phyloP scores from a whole-genome alignment of 64 coral and sea anemone species.

The Porites australiensis region DNA sequence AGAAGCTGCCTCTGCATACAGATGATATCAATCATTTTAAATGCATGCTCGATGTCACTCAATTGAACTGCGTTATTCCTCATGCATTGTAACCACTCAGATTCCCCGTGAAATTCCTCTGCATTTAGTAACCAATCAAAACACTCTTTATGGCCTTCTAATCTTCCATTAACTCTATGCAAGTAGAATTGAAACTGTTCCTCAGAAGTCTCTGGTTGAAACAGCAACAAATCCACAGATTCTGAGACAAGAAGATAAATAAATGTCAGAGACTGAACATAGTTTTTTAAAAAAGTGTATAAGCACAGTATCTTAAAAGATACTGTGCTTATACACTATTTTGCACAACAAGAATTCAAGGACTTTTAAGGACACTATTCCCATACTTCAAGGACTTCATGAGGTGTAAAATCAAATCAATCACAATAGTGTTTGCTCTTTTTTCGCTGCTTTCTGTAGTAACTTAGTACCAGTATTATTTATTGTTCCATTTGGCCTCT shows the following conservation, averaged over 20 bases:
- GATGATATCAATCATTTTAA: slow-evolving; percentile 88
- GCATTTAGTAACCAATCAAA: slow-evolving; percentile 84
- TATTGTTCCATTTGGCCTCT: too few species aligned
- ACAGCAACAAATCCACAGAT: slow-evolving; percentile 60
- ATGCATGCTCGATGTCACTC: slow-evolving; percentile 33
- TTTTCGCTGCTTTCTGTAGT: too few species aligned
- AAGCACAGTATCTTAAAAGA: too few species aligned
- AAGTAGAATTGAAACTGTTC: slow-evolving; percentile 67
- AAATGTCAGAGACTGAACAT: too few species aligned
- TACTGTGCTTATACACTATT: too few species aligned
- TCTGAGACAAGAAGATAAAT: not conserved
- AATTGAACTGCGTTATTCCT: slow-evolving; percentile 57
- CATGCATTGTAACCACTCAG: slow-evolving; percentile 80
- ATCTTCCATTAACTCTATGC: slow-evolving; percentile 62
- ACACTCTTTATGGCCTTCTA: slow-evolving; percentile 80
- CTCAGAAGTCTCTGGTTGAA: slow-evolving; percentile 26
- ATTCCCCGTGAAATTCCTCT: slow-evolving; percentile 69
- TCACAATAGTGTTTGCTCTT: too few species aligned
- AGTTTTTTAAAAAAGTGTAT: too few species aligned
- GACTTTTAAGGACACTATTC: too few species aligned
- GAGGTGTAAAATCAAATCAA: too few species aligned
- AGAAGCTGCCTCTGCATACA: slow-evolving; percentile 78
- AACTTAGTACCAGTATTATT: too few species aligned
- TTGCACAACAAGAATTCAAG: too few species aligned
- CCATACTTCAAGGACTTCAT: too few species aligned